Base-by-base conservation (phyloP, 2,888 invertebrate genomes). In the Agrotis exclamationis region DNA sequence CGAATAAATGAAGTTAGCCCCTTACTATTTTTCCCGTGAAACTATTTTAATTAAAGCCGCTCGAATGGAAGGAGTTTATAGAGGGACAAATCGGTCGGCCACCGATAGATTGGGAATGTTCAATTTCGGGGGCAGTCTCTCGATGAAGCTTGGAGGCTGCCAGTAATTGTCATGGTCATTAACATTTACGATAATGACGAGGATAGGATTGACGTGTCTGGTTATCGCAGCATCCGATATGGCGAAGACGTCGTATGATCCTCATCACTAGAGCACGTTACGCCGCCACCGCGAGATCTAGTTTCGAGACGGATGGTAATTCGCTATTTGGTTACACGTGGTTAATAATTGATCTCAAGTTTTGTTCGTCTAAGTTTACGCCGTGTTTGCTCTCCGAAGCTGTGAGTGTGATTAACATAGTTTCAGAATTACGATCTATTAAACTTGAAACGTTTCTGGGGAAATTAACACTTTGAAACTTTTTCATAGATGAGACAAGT, bases 141-240 rank as follows among this genome's bases (percentile, higher is more conserved):
- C 89, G 88, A 91, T 91, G 89, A 88, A 92, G 92, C 92, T 91
- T 84, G 85, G 88, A 86, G 88, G 88, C 88, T 89, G 88, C 85
- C 89, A 88, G 94, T 95, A 95, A 95, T 95, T 93, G 95, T 93
- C 92, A 88, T 91, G 88, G 89, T 93, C 95, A 94, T 96, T 96
- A 96, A 94, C 94, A 93, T 96, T 96, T 95, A 96, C 94, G 95
- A 94, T 94, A 95, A 94, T 93, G 92, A 90, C 90, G 89, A 86
- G 91, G 93, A 93, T 91, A 90, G 93, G 94, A 94, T 95, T 94
- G 94, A 95, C 92, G 92, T 85, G 86, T 85, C 87, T 85, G 84
- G 89, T 89, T 93, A 93, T 93, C 91, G 88, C 87, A 89, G 86
- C 85, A 86, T 87, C 86, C 89, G 92, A 92, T 90, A 90, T 92